These are phyloP conservation scores for Catamblyrhynchus diadema DNA, from an alignment of 2,797 vertebrate species.

Conservation along the genomic window DNA sequence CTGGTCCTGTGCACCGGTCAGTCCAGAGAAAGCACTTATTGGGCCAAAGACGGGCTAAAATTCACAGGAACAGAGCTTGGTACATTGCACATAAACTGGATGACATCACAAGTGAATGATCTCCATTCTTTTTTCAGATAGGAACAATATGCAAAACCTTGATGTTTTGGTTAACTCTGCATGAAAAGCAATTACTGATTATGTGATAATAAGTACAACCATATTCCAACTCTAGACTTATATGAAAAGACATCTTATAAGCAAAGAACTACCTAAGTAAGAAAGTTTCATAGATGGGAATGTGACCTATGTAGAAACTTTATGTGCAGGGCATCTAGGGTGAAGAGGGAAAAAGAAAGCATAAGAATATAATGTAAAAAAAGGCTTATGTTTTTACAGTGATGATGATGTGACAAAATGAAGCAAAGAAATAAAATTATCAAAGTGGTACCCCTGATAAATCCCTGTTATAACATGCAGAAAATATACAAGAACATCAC, in stretches of 20 bases:
- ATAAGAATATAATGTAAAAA: neutral
- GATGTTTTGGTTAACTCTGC: neutral
- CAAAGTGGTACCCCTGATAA: neutral
- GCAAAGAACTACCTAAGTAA: neutral
- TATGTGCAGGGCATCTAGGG: neutral
- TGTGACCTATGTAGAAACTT: neutral
- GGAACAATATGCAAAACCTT: neutral
- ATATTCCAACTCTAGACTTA: neutral
- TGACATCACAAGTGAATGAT: neutral
- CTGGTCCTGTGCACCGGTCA: neutral
- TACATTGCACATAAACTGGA: neutral
- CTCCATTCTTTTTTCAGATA: neutral
- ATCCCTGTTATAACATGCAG: neutral
- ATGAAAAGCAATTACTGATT: neutral
- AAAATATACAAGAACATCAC: neutral
- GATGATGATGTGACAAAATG: neutral
- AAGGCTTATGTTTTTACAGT: neutral
- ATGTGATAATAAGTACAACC: neutral
- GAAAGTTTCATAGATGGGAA: neutral
- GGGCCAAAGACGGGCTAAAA: neutral
- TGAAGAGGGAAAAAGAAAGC: neutral
- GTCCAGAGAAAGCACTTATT: neutral
- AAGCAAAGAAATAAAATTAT: neutral
- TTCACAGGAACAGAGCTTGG: neutral
- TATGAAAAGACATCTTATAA: neutral